Evolutionary conservation across 2,888 invertebrate genomes (phyloP).

Genomic region (Drosophila paracracens): DNA sequence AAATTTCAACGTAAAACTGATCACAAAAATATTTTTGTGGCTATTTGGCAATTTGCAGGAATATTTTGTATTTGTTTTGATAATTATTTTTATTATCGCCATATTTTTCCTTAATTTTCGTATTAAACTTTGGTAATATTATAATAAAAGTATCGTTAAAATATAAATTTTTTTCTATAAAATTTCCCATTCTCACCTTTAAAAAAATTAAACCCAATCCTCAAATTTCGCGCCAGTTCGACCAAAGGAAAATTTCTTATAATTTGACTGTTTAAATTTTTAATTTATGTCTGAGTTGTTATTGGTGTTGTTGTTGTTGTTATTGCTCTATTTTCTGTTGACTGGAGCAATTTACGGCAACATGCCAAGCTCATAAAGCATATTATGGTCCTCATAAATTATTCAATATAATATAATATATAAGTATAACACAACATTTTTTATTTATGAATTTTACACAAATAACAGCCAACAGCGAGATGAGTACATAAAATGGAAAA

Average conservation of each 20-base stretch:
- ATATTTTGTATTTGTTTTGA: not conserved
- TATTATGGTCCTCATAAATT: constrained; percentile 77
- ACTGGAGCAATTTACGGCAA: constrained; percentile 81
- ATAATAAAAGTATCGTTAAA: not conserved
- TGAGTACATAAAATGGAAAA: constrained; percentile 28
- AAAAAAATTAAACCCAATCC: not conserved
- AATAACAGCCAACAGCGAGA: constrained; percentile 16
- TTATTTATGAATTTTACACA: constrained; percentile 69
- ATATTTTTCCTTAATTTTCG: not conserved
- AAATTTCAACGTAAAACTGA: not conserved
- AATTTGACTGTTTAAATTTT: constrained; percentile 58
- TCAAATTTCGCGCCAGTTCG: constrained; percentile 28
- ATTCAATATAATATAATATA: constrained; percentile 68
- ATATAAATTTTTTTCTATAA: not conserved
- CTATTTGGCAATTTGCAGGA: not conserved
- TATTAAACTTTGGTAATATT: not conserved
- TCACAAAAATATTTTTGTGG: not conserved
- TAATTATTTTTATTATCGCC: not conserved
- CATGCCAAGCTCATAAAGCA: constrained; percentile 78
- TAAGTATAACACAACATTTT: constrained; percentile 30
- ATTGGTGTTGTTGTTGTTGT: constrained; percentile 22
- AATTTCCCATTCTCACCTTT: constrained; percentile 37
- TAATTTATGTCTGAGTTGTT: constrained; percentile 64
- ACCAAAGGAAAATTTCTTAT: constrained; percentile 70
- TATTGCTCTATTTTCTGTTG: constrained; percentile 61